Evolutionary conservation across 1,140 invertebrate species (phyloP).

Genomic region (Drosophila mojavensis): DNA sequence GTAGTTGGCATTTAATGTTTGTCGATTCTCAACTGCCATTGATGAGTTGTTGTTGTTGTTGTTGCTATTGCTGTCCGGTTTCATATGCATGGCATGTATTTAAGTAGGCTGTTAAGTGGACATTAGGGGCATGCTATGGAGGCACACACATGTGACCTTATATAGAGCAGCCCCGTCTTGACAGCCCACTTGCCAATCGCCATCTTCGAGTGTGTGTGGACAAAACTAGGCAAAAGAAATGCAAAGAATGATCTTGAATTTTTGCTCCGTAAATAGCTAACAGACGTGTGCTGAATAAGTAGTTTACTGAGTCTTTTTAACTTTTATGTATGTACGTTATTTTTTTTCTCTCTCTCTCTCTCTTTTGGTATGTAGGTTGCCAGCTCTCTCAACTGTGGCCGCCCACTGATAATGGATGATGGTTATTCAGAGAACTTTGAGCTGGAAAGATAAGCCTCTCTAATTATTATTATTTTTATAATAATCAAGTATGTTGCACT

Average conservation of each 20-base stretch:
- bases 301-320: conserved; percentile 13
- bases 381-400: too few relatives aligned
- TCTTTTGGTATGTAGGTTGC: too few relatives aligned
- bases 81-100: conserved; percentile 75
- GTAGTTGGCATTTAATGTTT: conserved; percentile 74
- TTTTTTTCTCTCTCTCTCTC: background rate
- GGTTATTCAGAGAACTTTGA: too few relatives aligned
- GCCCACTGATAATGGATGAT: too few relatives aligned
- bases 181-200: conserved; percentile 62
- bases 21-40: conserved; percentile 47
- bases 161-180: conserved; percentile 67
- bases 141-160: conserved; percentile 74
- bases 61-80: conserved; percentile 45
- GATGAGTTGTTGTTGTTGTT: conserved; percentile 45
- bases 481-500: too few relatives aligned
- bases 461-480: too few relatives aligned
- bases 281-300: conserved; percentile 37
- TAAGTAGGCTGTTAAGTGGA: conserved; percentile 77
- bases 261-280: conserved; percentile 49
- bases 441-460: too few relatives aligned
- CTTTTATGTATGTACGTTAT: background rate
- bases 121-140: conserved; percentile 73
- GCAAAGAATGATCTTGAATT: conserved; percentile 52
- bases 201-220: conserved; percentile 33
- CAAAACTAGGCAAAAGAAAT: conserved; percentile 50